phyloP scores from a whole-genome alignment of 2,797 vertebrate genomes.

The Psittacula derbiana region DNA sequence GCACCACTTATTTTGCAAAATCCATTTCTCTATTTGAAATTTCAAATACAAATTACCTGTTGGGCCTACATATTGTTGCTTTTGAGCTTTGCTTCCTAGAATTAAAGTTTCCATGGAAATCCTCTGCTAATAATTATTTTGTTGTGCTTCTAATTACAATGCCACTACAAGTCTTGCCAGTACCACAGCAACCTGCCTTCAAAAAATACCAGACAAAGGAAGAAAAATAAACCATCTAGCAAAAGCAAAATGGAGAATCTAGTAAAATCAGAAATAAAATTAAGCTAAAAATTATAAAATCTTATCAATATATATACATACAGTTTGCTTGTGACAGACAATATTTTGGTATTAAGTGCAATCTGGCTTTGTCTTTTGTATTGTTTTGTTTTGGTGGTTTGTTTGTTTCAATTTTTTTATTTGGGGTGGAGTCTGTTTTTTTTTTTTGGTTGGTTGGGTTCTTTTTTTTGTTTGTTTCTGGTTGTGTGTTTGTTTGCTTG shows the following conservation, averaged over 20 bases:
- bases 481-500: too few relatives aligned
- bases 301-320: background rate
- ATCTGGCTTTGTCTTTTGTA: background rate
- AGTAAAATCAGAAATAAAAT: background rate
- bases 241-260: background rate
- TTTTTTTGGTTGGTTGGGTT: background rate
- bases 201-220: background rate
- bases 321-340: background rate
- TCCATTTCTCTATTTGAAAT: conserved; percentile 2
- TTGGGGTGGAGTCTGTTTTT: background rate
- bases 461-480: background rate
- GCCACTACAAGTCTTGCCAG: conserved; percentile 34
- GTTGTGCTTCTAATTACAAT: conserved; percentile 67
- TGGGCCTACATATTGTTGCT: conserved; percentile 6
- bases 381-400: background rate
- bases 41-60: conserved; percentile 24
- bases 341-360: background rate
- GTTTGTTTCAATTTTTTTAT: background rate
- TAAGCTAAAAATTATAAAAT: background rate
- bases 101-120: conserved; percentile 63
- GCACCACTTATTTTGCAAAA: background rate
- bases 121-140: conserved; percentile 70
- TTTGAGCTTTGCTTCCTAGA: conserved; percentile 25
- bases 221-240: background rate
- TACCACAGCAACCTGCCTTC: conserved; percentile 27